These are phyloP conservation scores for Cantharis rustica DNA, from an alignment of 2,888 invertebrate species.

Conservation along the genomic window DNA sequence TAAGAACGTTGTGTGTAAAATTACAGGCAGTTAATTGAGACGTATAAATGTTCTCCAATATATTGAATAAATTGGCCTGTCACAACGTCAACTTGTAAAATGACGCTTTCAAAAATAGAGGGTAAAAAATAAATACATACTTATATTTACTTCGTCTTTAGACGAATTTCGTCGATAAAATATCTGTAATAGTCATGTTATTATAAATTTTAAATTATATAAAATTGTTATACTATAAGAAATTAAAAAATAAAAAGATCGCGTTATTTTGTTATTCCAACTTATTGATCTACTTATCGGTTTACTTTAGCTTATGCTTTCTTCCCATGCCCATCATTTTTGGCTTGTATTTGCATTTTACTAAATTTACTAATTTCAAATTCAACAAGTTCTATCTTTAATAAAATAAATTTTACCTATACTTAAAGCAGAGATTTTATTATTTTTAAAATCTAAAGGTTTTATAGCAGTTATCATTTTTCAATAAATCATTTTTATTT, in stretches of 20 bases:
- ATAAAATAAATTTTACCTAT: not conserved
- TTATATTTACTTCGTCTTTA: not conserved
- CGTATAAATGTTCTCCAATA: constrained; percentile 28
- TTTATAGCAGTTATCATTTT: not conserved
- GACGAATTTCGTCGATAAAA: not conserved
- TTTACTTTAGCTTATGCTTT: not conserved
- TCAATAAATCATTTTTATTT: not conserved
- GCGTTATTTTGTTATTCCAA: not conserved
- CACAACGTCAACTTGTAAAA: constrained; percentile 22
- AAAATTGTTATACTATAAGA: not conserved
- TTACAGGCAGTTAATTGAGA: constrained; percentile 30
- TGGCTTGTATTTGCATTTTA: not conserved
- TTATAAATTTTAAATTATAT: not conserved
- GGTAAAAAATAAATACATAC: not conserved
- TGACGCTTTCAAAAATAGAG: constrained; percentile 13
- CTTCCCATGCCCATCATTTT: not conserved
- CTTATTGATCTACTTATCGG: not conserved
- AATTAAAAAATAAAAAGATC: not conserved
- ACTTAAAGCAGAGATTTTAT: not conserved
- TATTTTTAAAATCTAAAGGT: too few relatives aligned
- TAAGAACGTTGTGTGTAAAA: constrained; percentile 26
- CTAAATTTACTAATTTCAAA: not conserved
- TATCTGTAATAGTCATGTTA: not conserved
- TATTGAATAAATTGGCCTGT: constrained; percentile 31
- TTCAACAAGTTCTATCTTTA: not conserved